Conservation (phyloP, 2,888 invertebrate genomes). For the Sthenelais limicola region DNA sequence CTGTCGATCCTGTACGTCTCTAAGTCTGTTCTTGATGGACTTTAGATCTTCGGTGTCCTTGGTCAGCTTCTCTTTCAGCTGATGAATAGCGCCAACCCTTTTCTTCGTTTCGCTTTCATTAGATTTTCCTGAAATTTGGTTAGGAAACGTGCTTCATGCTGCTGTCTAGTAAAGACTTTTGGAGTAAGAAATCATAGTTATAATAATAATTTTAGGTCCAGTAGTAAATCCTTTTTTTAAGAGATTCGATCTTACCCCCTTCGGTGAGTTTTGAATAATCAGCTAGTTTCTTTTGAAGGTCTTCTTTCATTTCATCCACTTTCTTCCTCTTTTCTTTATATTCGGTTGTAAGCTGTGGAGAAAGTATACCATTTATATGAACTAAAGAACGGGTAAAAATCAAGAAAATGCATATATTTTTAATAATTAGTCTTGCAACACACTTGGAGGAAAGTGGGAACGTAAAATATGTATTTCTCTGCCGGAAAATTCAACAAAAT, state of each 20-base stretch:
- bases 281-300: conserved; percentile 63
- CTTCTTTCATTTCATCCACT: conserved; percentile 64
- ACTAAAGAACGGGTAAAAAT: too few species aligned
- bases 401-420: too few species aligned
- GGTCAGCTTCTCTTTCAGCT: conserved; percentile 65
- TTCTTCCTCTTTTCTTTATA: conserved; percentile 62
- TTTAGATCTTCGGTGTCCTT: conserved; percentile 63
- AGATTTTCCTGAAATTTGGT: conserved; percentile 46
- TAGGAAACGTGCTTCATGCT: too few species aligned
- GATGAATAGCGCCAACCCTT: conserved; percentile 64
- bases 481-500: too few species aligned
- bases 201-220: too few species aligned
- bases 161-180: too few species aligned
- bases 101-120: conserved; percentile 66
- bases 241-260: conserved; percentile 54
- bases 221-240: too few species aligned
- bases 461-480: too few species aligned
- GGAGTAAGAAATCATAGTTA: too few species aligned
- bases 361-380: too few species aligned
- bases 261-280: conserved; percentile 68
- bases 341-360: conserved; percentile 57
- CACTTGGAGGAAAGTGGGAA: too few species aligned
- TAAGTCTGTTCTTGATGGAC: conserved; percentile 59
- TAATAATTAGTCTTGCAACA: too few species aligned
- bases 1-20: conserved; percentile 63